A percentile compares a stretch with the other conserved stretches of the same genome.
phyloP scores from a whole-genome alignment of 2,888 invertebrate genomes.

The Encarsia formosa region DNA sequence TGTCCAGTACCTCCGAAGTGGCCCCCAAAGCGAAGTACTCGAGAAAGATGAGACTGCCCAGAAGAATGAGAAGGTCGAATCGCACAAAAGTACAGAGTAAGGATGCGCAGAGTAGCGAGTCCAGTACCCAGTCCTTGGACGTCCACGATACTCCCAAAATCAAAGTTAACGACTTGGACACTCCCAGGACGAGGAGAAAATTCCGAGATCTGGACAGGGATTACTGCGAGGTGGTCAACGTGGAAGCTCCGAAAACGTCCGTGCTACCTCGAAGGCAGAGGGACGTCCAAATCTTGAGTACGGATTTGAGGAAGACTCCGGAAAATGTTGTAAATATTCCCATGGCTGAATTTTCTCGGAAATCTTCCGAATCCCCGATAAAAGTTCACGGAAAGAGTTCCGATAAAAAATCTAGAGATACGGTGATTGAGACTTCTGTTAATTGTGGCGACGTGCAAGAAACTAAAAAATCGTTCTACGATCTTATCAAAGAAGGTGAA shows the following conservation, averaged over 20 bases:
- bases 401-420: too few relatives aligned
- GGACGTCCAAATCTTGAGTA: constrained; percentile 10
- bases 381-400: constrained; percentile 34
- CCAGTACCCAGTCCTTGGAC: constrained; percentile 11
- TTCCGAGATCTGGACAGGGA: constrained; percentile 18
- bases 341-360: constrained; percentile 39
- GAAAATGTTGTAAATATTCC: constrained; percentile 38
- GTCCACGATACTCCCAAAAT: constrained; percentile 12
- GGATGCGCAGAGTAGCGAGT: constrained; percentile 5
- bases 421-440: too few relatives aligned
- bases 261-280: constrained; percentile 19
- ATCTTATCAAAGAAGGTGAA: constrained; percentile 40
- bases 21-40: constrained; percentile 20
- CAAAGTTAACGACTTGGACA: constrained; percentile 21
- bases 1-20: constrained; percentile 7
- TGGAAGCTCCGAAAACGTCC: background rate
- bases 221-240: constrained; percentile 19
- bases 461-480: constrained; percentile 40
- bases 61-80: background rate
- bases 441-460: constrained; percentile 30
- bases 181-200: background rate
- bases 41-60: background rate
- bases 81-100: too few relatives aligned
- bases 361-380: constrained; percentile 35
- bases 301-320: constrained; percentile 28